phyloP scores from a whole-genome alignment of 2,888 invertebrate species.

The Icerya purchasi region DNA sequence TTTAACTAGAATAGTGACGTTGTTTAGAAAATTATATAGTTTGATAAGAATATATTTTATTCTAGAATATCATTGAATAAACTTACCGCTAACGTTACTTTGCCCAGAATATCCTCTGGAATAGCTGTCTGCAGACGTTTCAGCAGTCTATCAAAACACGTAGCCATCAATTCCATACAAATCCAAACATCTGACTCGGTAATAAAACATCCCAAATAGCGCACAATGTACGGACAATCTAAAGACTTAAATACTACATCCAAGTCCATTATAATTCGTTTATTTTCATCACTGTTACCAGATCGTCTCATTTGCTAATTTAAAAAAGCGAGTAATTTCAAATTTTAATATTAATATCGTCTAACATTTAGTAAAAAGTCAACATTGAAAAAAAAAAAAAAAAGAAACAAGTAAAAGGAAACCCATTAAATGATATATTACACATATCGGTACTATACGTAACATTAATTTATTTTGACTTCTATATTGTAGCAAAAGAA shows the following conservation, averaged over 20 bases:
- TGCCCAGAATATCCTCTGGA: conserved; percentile 87
- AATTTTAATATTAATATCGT: too few relatives aligned
- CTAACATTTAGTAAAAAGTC: too few relatives aligned
- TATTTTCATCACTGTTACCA: conserved; percentile 89
- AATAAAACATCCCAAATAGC: conserved; percentile 93
- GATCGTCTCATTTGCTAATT: conserved; percentile 85
- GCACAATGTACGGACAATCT: conserved; percentile 89
- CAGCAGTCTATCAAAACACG: conserved; percentile 91
- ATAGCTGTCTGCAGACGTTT: conserved; percentile 69
- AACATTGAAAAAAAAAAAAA: conserved; percentile 6
- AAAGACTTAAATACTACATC: conserved; percentile 95
- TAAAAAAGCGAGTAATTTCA: too few relatives aligned
- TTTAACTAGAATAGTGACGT: not conserved
- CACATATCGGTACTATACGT: too few relatives aligned
- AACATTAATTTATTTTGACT: too few relatives aligned
- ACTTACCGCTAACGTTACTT: conserved; percentile 86
- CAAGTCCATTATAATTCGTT: conserved; percentile 94
- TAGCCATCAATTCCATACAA: conserved; percentile 99
- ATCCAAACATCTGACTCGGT: conserved; percentile 97
- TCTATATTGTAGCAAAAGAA: too few relatives aligned
- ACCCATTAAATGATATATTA: too few relatives aligned
- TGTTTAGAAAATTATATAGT: not conserved
- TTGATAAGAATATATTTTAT: not conserved
- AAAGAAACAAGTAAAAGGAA: conserved; percentile 1
- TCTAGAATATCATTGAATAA: not conserved